Conservation (phyloP, 2,888 invertebrate species). For the Serrognathus titanus region DNA sequence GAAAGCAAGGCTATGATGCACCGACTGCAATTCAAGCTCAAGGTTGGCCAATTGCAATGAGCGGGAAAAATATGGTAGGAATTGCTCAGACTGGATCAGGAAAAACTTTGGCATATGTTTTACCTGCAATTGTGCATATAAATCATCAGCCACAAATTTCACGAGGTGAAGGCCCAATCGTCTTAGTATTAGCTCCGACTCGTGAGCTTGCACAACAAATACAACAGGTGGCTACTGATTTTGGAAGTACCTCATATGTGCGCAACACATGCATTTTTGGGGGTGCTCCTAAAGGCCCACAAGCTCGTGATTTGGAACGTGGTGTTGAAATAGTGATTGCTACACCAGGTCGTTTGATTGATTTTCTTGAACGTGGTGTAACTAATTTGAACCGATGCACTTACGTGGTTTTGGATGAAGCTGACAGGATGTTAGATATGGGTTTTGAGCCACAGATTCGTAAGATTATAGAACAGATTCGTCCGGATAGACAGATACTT, state of each 20-base stretch:
- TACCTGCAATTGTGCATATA: constrained; percentile 94
- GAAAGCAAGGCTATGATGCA: constrained; percentile 77
- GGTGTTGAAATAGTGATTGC: constrained; percentile 97
- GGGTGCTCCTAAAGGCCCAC: constrained; percentile 94
- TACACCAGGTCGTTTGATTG: constrained; percentile 92
- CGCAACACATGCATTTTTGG: constrained; percentile 95
- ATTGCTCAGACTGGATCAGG: constrained; percentile 96
- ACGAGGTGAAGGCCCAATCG: constrained; percentile 91
- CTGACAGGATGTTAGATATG: constrained; percentile 97
- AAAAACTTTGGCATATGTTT: constrained; percentile 84
- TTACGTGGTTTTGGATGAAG: constrained; percentile 77
- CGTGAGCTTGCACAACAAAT: constrained; percentile 81
- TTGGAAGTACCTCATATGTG: constrained; percentile 83
- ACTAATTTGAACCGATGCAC: constrained; percentile 84
- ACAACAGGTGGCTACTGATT: constrained; percentile 81
- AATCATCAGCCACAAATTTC: constrained; percentile 83
- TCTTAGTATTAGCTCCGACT: constrained; percentile 84
- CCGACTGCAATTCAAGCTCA: constrained; percentile 95
- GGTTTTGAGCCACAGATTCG: constrained; percentile 98
- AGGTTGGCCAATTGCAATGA: constrained; percentile 93
- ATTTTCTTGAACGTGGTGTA: constrained; percentile 71
- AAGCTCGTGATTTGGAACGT: constrained; percentile 76
- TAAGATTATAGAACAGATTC: constrained; percentile 91
- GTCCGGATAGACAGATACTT: constrained; percentile 87
- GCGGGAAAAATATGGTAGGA: constrained; percentile 89